A percentile compares a stretch with the other conserved stretches of the same genome.
Conservation (phyloP, 2,888 invertebrate genomes). For the Heliothis peltigera region DNA sequence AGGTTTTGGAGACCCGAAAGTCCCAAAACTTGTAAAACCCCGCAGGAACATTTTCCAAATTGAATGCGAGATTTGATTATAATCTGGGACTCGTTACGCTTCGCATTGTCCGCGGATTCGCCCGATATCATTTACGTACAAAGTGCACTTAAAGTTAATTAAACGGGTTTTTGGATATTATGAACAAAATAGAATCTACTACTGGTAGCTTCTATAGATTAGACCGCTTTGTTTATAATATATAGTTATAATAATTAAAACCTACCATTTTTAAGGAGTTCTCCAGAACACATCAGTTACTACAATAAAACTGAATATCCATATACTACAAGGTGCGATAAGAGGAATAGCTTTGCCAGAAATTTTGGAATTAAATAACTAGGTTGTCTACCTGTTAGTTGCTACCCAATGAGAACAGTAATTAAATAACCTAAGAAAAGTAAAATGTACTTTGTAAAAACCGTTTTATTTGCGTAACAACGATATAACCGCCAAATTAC, state of each 20-base stretch:
- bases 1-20: slow-evolving; percentile 15
- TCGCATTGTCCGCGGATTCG: slow-evolving; percentile 32
- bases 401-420: background rate
- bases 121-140: background rate
- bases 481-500: slow-evolving; percentile 46
- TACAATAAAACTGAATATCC: no score
- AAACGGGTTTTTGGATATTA: background rate
- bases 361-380: no score
- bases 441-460: slow-evolving; percentile 1
- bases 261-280: background rate
- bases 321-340: no score
- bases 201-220: background rate
- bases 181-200: background rate
- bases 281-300: no score
- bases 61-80: slow-evolving; percentile 56
- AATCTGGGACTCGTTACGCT: slow-evolving; percentile 39
- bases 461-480: slow-evolving; percentile 21
- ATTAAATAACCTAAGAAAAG: background rate
- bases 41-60: slow-evolving; percentile 50
- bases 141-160: slow-evolving; percentile 26
- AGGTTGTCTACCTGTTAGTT: no score
- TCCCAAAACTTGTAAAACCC: slow-evolving; percentile 45
- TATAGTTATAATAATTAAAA: background rate
- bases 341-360: no score
- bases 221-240: background rate